These are phyloP conservation scores for Drosophila pectinifera DNA, from an alignment of 1,140 invertebrate species.

Conservation along the genomic window DNA sequence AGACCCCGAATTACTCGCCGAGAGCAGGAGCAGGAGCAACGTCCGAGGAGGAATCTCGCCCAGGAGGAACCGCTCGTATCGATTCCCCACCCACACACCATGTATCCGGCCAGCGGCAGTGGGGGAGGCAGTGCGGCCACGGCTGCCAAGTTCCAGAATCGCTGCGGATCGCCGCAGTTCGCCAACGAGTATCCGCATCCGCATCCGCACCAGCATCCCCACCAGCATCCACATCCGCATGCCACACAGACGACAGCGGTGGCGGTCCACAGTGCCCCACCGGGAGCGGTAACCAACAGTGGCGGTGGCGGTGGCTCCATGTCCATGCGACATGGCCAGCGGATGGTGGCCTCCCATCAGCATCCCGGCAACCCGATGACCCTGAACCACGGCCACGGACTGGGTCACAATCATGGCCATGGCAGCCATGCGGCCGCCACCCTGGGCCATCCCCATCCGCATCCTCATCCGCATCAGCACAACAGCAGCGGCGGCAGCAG, in stretches of 20 bases:
- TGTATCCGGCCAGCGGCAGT: slow-evolving; percentile 64
- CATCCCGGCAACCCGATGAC: slow-evolving; percentile 45
- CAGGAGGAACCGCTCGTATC: too few relatives aligned
- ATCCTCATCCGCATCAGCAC: slow-evolving; percentile 63
- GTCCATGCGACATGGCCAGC: slow-evolving; percentile 59
- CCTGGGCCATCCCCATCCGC: slow-evolving; percentile 65
- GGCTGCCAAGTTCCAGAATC: slow-evolving; percentile 73
- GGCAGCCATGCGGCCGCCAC: slow-evolving; percentile 52
- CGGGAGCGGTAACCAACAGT: slow-evolving; percentile 7
- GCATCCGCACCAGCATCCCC: slow-evolving; percentile 45
- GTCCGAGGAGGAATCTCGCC: not conserved
- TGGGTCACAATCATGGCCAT: slow-evolving; percentile 24
- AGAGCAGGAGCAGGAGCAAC: not conserved
- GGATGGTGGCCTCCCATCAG: slow-evolving; percentile 24
- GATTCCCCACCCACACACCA: not conserved
- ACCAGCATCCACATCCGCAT: slow-evolving; percentile 38
- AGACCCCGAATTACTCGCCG: not conserved
- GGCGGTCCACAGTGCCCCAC: slow-evolving; percentile 63
- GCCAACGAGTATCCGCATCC: slow-evolving; percentile 72
- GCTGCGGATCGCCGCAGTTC: slow-evolving; percentile 79
- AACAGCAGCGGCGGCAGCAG: slow-evolving; percentile 35
- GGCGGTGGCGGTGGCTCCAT: slow-evolving; percentile 44
- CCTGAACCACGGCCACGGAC: slow-evolving; percentile 41
- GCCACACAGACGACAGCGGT: slow-evolving; percentile 56
- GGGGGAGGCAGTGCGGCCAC: slow-evolving; percentile 50